Evolutionary conservation across 2,113 vertebrate genomes (phyloP).

Genomic region (Heliornis fulica): DNA sequence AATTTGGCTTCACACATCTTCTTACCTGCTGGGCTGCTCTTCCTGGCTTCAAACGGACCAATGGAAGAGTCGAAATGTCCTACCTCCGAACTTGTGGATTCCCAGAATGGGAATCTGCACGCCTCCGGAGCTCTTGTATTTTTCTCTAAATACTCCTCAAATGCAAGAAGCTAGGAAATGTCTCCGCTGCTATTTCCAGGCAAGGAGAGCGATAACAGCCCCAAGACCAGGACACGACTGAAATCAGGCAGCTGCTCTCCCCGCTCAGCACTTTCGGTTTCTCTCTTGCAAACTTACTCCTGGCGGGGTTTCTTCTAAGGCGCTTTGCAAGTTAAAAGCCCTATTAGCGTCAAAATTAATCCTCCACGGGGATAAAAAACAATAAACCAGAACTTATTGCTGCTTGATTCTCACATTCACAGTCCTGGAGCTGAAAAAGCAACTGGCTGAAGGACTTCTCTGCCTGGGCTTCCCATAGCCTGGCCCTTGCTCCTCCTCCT

Average conservation of each 20-base stretch:
- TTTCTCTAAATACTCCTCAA: background rate
- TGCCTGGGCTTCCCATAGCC: background rate
- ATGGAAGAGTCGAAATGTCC: background rate
- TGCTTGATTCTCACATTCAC: background rate
- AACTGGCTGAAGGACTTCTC: background rate
- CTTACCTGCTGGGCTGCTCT: background rate
- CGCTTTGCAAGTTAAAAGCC: background rate
- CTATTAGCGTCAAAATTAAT: background rate
- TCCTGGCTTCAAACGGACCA: background rate
- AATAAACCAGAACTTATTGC: background rate
- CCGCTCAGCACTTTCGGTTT: constrained; percentile 35
- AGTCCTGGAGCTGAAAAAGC: background rate
- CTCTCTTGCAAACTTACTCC: background rate
- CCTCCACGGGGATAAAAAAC: background rate
- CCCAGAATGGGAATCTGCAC: background rate
- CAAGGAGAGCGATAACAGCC: background rate
- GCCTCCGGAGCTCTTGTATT: accelerated
- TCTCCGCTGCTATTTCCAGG: background rate
- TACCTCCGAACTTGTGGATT: background rate
- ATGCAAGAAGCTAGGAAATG: background rate
- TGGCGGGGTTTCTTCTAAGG: background rate
- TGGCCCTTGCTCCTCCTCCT: background rate
- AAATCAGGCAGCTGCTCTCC: background rate
- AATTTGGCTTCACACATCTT: background rate
- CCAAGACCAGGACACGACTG: background rate